A percentile compares a stretch with the other conserved stretches of the same genome.
These are phyloP conservation scores for Lasioglossum lativentre DNA, from an alignment of 2,888 invertebrate species.

Conservation along the genomic window DNA sequence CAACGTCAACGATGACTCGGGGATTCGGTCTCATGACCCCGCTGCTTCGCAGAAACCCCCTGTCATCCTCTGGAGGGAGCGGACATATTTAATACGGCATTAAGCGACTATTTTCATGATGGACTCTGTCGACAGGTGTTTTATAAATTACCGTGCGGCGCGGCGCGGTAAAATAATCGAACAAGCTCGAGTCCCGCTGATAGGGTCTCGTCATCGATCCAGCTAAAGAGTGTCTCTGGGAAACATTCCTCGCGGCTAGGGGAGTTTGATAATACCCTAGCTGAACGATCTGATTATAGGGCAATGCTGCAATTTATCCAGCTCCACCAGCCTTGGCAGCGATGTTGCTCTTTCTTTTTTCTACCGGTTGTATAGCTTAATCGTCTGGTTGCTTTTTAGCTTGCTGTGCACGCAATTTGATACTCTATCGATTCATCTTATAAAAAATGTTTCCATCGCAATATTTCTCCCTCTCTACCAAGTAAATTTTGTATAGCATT, in stretches of 20 bases:
- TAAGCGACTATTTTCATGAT: neutral
- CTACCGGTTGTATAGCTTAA: neutral
- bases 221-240: neutral
- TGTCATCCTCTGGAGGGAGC: neutral
- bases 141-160: neutral
- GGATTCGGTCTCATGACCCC: neutral
- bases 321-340: neutral
- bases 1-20: slow-evolving; percentile 22
- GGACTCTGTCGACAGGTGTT: neutral
- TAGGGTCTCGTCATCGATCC: neutral
- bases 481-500: too few species aligned
- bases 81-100: neutral
- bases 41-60: too few species aligned
- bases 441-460: too few species aligned
- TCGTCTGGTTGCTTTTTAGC: neutral
- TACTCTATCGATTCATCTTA: too few species aligned
- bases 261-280: neutral
- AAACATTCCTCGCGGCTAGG: neutral
- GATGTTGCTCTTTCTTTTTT: neutral
- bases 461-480: too few species aligned
- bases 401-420: neutral
- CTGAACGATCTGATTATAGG: neutral
- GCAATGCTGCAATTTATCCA: neutral
- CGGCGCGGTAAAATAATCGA: neutral
- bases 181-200: neutral